These are phyloP conservation scores for Lysandra coridon DNA, from an alignment of 2,888 invertebrate species.

Conservation along the genomic window DNA sequence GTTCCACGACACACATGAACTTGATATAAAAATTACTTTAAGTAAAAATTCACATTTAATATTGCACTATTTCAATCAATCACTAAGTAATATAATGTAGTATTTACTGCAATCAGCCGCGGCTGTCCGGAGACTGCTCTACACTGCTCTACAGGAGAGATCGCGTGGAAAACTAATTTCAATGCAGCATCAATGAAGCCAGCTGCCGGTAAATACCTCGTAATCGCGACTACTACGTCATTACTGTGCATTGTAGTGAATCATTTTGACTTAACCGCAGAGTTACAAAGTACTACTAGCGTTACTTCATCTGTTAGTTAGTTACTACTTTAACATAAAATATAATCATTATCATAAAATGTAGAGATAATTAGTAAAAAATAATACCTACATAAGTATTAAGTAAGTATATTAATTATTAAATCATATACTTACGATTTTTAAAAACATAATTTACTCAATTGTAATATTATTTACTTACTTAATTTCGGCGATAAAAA, in stretches of 20 bases:
- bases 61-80: neutral
- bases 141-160: constrained; percentile 65
- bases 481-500: no score
- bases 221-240: constrained; percentile 28
- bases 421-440: no score
- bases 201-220: constrained; percentile 24
- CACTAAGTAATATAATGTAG: neutral
- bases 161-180: constrained; percentile 76
- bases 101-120: constrained; percentile 4
- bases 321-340: no score
- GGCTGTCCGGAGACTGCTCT: constrained; percentile 67
- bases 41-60: neutral
- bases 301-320: neutral
- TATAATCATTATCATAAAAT: no score
- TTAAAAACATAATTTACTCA: no score
- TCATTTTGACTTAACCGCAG: constrained; percentile 24
- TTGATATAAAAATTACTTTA: neutral
- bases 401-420: no score
- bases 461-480: no score
- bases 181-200: constrained; percentile 63
- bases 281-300: neutral
- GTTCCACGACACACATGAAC: neutral
- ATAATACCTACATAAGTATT: no score
- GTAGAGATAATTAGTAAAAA: no score
- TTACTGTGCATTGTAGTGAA: constrained; percentile 25